Conservation (phyloP, 2,888 invertebrate species). For the Psylliodes chrysocephalus region DNA sequence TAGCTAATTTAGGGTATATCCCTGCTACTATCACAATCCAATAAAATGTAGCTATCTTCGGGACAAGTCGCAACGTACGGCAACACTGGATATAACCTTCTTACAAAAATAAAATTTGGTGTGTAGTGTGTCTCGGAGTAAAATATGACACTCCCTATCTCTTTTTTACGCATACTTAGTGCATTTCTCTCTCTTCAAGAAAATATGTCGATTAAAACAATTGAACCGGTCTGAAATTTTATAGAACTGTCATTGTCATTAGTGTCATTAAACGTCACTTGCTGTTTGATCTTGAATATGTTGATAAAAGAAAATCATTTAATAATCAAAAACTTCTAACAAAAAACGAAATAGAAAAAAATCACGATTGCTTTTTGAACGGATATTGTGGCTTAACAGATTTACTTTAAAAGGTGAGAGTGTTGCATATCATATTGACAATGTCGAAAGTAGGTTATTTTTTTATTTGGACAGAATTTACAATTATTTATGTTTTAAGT, state of each 20-base stretch:
- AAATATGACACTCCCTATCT: background rate
- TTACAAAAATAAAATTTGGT: too few species aligned
- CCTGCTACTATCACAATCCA: too few species aligned
- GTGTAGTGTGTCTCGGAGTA: too few species aligned
- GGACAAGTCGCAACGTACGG: too few species aligned
- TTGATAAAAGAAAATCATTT: slow-evolving; percentile 2
- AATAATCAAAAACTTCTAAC: background rate
- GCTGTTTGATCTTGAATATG: slow-evolving; percentile 4
- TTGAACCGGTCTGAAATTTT: too few species aligned
- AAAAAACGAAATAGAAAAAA: background rate
- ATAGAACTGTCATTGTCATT: background rate
- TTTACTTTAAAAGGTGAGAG: background rate
- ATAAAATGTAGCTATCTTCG: too few species aligned
- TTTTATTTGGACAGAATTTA: background rate
- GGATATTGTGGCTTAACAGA: background rate
- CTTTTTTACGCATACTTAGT: background rate
- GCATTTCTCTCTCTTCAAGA: background rate
- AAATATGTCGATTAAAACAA: too few species aligned
- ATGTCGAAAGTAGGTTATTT: slow-evolving; percentile 13
- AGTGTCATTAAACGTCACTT: background rate
- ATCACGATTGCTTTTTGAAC: background rate
- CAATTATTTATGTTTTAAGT: too few species aligned
- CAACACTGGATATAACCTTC: too few species aligned
- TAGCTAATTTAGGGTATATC: too few species aligned
- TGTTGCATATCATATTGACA: background rate